These are phyloP conservation scores for Proterorhinus semilunaris DNA, from an alignment of 2,113 vertebrate genomes.

Conservation along the genomic window DNA sequence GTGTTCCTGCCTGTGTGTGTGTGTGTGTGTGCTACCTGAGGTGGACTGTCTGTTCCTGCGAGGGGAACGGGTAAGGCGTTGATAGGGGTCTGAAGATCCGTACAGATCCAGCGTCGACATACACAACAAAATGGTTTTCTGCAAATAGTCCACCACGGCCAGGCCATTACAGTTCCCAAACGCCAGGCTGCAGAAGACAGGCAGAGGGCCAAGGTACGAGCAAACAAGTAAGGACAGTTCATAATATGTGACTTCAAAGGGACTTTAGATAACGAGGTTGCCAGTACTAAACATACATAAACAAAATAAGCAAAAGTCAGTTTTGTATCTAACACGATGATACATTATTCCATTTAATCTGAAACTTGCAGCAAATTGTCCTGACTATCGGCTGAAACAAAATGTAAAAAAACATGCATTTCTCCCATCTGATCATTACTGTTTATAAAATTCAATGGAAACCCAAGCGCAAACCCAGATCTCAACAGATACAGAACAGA, in stretches of 20 bases:
- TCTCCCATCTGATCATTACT: too few species aligned
- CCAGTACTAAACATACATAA: not conserved
- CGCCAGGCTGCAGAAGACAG: constrained; percentile 81
- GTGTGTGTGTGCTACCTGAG: constrained; percentile 82
- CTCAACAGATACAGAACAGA: too few species aligned
- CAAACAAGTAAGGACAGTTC: not conserved
- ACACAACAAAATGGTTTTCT: constrained; percentile 91
- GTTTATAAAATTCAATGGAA: not conserved
- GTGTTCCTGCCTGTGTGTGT: constrained; percentile 7
- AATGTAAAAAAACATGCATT: not conserved
- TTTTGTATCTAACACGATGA: too few species aligned
- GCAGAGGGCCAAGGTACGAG: constrained; percentile 9
- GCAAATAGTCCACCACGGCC: constrained; percentile 93
- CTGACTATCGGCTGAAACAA: not conserved
- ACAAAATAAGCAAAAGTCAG: too few species aligned
- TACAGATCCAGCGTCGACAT: constrained; percentile 91
- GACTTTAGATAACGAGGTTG: constrained; percentile 10
- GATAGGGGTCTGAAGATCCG: constrained; percentile 89
- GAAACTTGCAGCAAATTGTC: not conserved
- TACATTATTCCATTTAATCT: not conserved
- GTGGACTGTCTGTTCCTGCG: constrained; percentile 93
- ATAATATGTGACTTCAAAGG: constrained; percentile 7
- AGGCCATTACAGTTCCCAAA: constrained; percentile 94
- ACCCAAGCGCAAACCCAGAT: not conserved
- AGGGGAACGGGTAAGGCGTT: constrained; percentile 91